phyloP scores from a whole-genome alignment of 1,140 invertebrate species.

The Oryzaephilus surinamensis region DNA sequence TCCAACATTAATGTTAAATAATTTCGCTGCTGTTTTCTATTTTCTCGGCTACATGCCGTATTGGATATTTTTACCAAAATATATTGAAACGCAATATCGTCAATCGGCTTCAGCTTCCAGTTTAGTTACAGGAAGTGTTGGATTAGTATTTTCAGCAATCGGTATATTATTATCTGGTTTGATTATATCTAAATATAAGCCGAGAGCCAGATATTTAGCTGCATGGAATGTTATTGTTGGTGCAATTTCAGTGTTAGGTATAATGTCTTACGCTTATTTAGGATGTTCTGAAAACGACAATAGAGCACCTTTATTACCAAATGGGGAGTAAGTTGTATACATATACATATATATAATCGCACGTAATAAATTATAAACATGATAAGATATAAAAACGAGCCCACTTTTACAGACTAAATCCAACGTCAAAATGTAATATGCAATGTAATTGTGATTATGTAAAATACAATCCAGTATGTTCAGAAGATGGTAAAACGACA shows the following conservation, averaged over 20 bases:
- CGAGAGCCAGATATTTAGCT: conserved; percentile 54
- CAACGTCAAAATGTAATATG: conserved; percentile 47
- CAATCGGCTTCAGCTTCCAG: conserved; percentile 59
- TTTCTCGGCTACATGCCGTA: conserved; percentile 62
- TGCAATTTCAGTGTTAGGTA: conserved; percentile 49
- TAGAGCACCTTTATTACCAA: conserved; percentile 38
- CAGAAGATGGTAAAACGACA: conserved; percentile 43
- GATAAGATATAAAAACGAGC: neutral
- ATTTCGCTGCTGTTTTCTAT: conserved; percentile 55
- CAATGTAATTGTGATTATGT: conserved; percentile 54
- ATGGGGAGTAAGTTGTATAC: conserved; percentile 35
- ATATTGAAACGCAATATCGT: conserved; percentile 63
- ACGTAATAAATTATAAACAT: neutral
- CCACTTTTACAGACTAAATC: conserved; percentile 34
- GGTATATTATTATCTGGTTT: conserved; percentile 58
- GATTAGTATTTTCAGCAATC: conserved; percentile 59
- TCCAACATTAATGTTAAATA: conserved; percentile 56
- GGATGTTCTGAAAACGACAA: conserved; percentile 53
- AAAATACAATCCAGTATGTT: conserved; percentile 58
- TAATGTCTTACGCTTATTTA: conserved; percentile 56
- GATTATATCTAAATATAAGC: conserved; percentile 58
- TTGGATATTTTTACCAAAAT: conserved; percentile 67
- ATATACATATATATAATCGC: neutral
- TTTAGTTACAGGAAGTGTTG: conserved; percentile 57
- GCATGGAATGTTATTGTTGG: conserved; percentile 64